These are phyloP conservation scores for Drepana arcuata DNA, from an alignment of 1,140 invertebrate genomes.

Conservation along the genomic window DNA sequence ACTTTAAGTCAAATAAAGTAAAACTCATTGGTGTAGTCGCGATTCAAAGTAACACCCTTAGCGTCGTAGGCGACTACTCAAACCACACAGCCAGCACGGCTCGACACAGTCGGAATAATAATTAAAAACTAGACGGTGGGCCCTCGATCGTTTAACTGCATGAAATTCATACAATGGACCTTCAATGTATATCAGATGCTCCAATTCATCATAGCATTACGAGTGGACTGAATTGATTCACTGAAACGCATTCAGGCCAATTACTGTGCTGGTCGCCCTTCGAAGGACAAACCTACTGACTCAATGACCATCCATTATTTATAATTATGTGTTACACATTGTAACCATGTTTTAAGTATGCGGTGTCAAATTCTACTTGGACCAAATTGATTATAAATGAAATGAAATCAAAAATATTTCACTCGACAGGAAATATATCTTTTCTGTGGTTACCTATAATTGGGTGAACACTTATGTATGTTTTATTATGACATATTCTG, in stretches of 20 bases:
- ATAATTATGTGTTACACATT: background rate
- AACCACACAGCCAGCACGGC: no score
- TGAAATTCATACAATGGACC: background rate
- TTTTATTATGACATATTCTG: no score
- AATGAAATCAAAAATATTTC: background rate
- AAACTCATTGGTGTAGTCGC: no score
- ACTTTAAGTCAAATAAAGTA: no score
- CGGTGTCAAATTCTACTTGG: background rate
- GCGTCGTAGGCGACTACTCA: no score
- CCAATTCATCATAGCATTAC: conserved; percentile 21
- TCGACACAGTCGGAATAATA: no score
- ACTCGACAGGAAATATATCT: background rate
- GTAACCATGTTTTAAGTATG: background rate
- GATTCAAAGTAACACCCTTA: no score
- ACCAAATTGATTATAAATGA: background rate
- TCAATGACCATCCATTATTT: background rate
- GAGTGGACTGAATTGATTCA: conserved; percentile 36
- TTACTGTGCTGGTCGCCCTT: conserved; percentile 29
- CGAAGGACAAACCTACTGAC: conserved; percentile 32
- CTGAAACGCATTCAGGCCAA: conserved; percentile 35
- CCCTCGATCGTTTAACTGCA: background rate
- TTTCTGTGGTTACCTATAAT: background rate
- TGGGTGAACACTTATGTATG: background rate
- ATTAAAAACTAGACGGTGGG: background rate
- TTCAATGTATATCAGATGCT: conserved; percentile 7